Percentiles rank a stretch among this genome's conserved stretches.
These are phyloP conservation scores for Sylvietta virens DNA, from an alignment of 2,113 vertebrate genomes.

Conservation along the genomic window DNA sequence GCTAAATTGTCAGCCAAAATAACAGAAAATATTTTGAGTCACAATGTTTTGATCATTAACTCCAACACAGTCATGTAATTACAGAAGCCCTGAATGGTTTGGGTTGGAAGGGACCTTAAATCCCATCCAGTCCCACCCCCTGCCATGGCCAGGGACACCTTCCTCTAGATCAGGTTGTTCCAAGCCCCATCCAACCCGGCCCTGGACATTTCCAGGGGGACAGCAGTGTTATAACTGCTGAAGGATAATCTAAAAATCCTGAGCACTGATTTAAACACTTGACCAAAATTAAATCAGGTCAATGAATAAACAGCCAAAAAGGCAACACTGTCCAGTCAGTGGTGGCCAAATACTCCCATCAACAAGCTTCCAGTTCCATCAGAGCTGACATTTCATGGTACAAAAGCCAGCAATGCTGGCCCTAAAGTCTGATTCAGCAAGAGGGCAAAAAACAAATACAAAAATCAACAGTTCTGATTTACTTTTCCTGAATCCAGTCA, in stretches of 20 bases:
- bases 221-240: background rate
- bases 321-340: fast-evolving
- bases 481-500: background rate
- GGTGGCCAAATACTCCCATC: background rate
- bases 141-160: background rate
- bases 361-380: background rate
- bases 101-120: background rate
- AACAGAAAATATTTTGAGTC: background rate
- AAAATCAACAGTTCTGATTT: background rate
- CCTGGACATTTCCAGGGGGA: background rate
- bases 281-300: background rate
- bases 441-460: background rate
- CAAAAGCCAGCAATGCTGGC: background rate
- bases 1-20: background rate
- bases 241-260: background rate
- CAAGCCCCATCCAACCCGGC: fast-evolving
- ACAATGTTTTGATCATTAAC: background rate
- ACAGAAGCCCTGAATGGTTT: background rate
- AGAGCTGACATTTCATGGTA: background rate
- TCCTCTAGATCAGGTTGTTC: background rate
- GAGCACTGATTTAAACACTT: background rate
- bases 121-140: background rate
- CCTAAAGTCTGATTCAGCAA: background rate
- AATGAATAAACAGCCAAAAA: background rate
- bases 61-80: background rate